These are phyloP conservation scores for Drosophila teissieri DNA, from an alignment of 1,140 invertebrate genomes.

Conservation along the genomic window DNA sequence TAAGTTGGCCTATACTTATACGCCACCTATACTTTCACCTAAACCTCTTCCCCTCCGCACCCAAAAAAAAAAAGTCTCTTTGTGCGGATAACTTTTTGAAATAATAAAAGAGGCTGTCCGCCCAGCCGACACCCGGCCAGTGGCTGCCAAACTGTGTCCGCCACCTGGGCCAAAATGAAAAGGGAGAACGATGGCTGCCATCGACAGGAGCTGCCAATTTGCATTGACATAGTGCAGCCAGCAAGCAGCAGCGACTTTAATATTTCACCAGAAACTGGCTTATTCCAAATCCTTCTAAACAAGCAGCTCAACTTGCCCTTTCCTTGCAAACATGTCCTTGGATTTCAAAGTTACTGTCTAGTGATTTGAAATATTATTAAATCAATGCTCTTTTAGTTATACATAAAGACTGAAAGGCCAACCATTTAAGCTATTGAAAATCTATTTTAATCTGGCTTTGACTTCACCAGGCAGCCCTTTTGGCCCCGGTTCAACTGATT, in stretches of 20 bases:
- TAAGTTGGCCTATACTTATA: conserved; percentile 9
- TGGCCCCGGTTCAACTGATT: not conserved
- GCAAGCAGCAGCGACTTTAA: not conserved
- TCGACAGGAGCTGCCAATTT: conserved; percentile 58
- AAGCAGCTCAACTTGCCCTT: too few species aligned
- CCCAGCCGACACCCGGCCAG: not conserved
- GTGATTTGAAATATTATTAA: too few species aligned
- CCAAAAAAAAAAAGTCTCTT: not conserved
- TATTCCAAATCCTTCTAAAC: not conserved
- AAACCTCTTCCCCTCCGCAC: not conserved
- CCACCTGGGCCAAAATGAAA: conserved; percentile 5
- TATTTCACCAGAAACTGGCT: not conserved
- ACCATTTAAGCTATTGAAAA: not conserved
- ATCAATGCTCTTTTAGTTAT: too few species aligned
- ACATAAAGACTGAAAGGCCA: too few species aligned
- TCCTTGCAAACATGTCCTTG: too few species aligned
- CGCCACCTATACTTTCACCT: not conserved
- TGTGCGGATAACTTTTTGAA: conserved; percentile 43
- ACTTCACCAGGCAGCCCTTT: not conserved
- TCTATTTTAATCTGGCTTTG: too few species aligned
- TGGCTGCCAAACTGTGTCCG: not conserved
- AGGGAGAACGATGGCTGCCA: conserved; percentile 3
- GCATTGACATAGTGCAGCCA: conserved; percentile 34
- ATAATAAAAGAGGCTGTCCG: conserved; percentile 42
- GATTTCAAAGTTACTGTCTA: too few species aligned